Base-by-base conservation (phyloP, 2,888 invertebrate genomes). In the Apodemia mormo region DNA sequence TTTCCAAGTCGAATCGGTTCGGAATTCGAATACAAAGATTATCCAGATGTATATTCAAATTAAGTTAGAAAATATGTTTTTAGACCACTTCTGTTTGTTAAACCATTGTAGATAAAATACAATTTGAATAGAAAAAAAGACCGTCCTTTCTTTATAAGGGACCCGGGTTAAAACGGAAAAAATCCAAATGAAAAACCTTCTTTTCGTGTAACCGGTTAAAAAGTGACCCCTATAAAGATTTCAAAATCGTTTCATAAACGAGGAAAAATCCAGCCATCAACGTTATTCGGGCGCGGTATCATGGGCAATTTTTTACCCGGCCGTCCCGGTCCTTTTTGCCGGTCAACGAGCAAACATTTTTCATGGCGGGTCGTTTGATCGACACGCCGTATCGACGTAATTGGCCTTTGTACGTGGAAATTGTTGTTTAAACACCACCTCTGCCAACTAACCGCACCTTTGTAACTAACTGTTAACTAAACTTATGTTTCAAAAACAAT, bases 371-470 rank as follows among this genome's bases (percentile, higher is more conserved):
- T 71, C 75, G 78, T 78, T 79, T 77, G 78, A 80, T 77, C 76
- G 77, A 77, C 77, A 75, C 76, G 73, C 76, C 74, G 76, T 75
- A 76, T 76, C 72, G 75, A 61, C 74, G 77, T 81, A 81, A 81
- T 81, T 81, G 81, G 78, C 75, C 80, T 81, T 79, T 79, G 81
- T 80, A 76, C 73, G 77, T 76, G 77, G 75, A 79, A 80, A 79
- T 78, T 77, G 78, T 79, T 78, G 74, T 71, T 76, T 75, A 75
- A 76, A 74, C 75, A 75, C 73, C 77, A 74, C 72, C 73, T 69
- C 71, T 73, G 73, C 73, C 73, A 70, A 68, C 49, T 52, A 61
- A 61, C 58, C 58, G 58, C 58, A 61, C 58, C 65, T 68, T 68
- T 68, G 68, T 65, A 68, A 68, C 68, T 54, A 68, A 52, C 52